phyloP scores from a whole-genome alignment of 2,797 vertebrate species.

The Myioborus miniatus region DNA sequence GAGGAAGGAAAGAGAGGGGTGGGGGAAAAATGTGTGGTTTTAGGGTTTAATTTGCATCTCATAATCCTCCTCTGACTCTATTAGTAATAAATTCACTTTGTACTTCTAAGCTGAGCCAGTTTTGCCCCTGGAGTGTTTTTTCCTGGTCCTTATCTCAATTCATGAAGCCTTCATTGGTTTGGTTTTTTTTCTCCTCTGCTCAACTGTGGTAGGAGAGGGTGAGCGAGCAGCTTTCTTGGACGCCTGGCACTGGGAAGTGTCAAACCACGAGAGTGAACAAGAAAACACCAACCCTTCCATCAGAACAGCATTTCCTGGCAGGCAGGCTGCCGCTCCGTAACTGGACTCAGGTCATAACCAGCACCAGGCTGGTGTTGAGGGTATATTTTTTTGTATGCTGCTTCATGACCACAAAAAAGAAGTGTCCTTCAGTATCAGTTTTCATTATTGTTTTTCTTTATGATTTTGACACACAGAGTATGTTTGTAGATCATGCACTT shows the following conservation, averaged over 20 bases:
- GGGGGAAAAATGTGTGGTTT: not conserved
- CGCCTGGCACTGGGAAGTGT: not conserved
- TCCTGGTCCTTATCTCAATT: not conserved
- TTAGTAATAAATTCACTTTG: not conserved
- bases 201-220: not conserved
- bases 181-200: not conserved
- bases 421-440: not conserved
- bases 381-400: not conserved
- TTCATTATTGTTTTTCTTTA: not conserved
- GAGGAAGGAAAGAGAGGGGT: no score
- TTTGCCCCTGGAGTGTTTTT: not conserved
- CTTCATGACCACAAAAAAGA: not conserved
- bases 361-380: not conserved
- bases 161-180: not conserved
- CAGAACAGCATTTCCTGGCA: not conserved
- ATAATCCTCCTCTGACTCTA: not conserved
- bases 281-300: not conserved
- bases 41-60: not conserved
- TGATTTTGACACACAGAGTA: rapidly evolving
- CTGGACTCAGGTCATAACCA: not conserved
- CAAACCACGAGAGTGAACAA: not conserved
- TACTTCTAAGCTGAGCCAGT: not conserved
- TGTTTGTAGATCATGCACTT: not conserved
- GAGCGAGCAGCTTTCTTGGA: rapidly evolving
- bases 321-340: not conserved